A percentile compares a stretch with the other conserved stretches of the same genome.
Conservation (phyloP, 2,888 invertebrate species). For the Lasioglossum zephyrum region DNA sequence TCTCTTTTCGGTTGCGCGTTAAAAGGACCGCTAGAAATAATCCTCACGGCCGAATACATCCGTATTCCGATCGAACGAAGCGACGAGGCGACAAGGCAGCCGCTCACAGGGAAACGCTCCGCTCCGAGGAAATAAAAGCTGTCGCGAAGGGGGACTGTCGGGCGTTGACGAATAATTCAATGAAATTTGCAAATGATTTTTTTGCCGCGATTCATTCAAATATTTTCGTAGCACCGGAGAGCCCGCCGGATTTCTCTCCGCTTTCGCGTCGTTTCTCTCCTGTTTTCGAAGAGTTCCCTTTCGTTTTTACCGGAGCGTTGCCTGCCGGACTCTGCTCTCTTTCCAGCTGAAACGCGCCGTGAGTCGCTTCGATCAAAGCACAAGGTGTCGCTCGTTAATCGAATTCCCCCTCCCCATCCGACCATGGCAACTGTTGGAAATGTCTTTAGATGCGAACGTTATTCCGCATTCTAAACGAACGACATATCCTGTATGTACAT, state of each 20-base stretch:
- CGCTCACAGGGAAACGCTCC: not conserved
- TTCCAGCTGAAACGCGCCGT: not conserved
- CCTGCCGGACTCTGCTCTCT: not conserved
- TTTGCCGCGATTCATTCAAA: constrained; percentile 13
- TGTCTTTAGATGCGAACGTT: not conserved
- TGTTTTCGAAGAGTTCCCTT: constrained; percentile 43
- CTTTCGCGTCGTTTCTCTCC: constrained; percentile 34
- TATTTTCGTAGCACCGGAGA: constrained; percentile 22
- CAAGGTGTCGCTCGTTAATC: constrained; percentile 40
- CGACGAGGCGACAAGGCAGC: not conserved
- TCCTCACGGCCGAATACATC: constrained; percentile 18
- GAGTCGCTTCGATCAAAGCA: constrained; percentile 43
- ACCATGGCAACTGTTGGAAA: not conserved
- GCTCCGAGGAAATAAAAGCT: constrained; percentile 20
- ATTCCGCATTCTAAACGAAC: too few relatives aligned
- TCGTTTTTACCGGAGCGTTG: constrained; percentile 36
- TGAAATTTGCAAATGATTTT: constrained; percentile 43
- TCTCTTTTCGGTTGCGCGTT: constrained; percentile 13
- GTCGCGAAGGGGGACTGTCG: constrained; percentile 15
- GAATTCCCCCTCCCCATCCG: constrained; percentile 20
- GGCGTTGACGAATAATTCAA: constrained; percentile 18
- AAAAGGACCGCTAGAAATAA: constrained; percentile 5
- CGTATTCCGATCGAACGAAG: constrained; percentile 25
- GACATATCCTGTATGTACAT: too few relatives aligned
- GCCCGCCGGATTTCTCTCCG: constrained; percentile 13